phyloP scores from a whole-genome alignment of 2,113 vertebrate species.

The Chauna torquata region DNA sequence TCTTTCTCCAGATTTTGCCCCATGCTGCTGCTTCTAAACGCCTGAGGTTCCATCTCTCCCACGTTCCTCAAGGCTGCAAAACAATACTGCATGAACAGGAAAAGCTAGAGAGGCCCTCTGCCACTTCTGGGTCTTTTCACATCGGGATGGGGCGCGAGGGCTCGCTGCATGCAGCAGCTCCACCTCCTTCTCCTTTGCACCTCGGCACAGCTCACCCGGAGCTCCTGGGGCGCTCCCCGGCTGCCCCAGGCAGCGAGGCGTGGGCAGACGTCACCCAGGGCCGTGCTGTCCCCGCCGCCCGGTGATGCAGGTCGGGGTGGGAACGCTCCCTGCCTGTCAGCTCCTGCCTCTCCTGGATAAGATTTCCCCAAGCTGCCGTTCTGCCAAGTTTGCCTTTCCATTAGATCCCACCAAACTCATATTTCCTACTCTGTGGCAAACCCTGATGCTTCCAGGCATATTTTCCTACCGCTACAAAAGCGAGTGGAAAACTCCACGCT shows the following conservation, averaged over 20 bases:
- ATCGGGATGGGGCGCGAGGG: fast-evolving
- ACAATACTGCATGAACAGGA: background rate
- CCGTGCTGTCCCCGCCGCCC: background rate
- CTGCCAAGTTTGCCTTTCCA: background rate
- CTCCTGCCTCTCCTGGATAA: background rate
- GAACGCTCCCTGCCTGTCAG: background rate
- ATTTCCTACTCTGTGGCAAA: background rate
- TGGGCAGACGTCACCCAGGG: background rate
- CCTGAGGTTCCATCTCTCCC: background rate
- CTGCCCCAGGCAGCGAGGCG: fast-evolving
- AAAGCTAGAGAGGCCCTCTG: background rate
- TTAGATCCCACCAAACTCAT: background rate
- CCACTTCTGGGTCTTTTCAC: fast-evolving
- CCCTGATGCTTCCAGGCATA: background rate
- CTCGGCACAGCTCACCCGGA: background rate
- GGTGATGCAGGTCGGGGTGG: background rate
- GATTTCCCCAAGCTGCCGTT: background rate
- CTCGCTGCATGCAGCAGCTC: background rate
- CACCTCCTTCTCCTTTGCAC: background rate
- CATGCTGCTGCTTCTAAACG: background rate
- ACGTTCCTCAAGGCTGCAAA: background rate
- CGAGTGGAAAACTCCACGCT: background rate
- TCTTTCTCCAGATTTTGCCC: background rate
- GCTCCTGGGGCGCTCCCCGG: background rate
- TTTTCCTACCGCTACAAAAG: background rate